Evolutionary conservation across 2,888 invertebrate genomes (phyloP).

Genomic region (Temnothorax rugatulus): DNA sequence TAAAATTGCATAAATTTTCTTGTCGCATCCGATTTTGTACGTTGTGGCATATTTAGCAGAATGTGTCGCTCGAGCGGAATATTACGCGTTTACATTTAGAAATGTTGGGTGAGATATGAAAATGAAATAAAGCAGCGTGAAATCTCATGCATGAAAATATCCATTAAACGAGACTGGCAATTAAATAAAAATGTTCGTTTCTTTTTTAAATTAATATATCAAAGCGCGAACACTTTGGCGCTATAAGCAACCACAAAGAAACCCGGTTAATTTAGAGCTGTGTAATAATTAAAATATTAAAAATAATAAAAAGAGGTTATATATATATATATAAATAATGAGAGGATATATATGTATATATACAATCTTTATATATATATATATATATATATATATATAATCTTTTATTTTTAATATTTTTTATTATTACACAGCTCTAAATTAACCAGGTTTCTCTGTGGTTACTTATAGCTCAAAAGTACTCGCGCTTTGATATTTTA

Average conservation of each 20-base stretch:
- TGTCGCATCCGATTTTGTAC: background rate
- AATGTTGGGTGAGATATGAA: slow-evolving; percentile 8
- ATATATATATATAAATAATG: too few relatives aligned
- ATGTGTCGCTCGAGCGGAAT: background rate
- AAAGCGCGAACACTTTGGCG: background rate
- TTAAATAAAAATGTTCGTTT: slow-evolving; percentile 12
- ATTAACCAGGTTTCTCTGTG: too few relatives aligned
- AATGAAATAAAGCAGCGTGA: slow-evolving; percentile 18
- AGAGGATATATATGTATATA: too few relatives aligned
- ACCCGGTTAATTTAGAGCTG: background rate
- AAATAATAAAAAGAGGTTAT: background rate
- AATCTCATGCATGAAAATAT: slow-evolving; percentile 27
- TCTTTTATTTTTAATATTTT: too few relatives aligned
- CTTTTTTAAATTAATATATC: slow-evolving; percentile 3
- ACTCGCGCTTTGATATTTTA: too few relatives aligned
- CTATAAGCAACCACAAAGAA: background rate
- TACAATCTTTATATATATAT: too few relatives aligned
- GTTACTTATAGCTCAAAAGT: too few relatives aligned
- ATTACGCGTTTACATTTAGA: slow-evolving; percentile 23
- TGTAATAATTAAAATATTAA: slow-evolving; percentile 4
- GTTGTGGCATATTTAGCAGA: slow-evolving; percentile 17
- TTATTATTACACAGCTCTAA: too few relatives aligned
- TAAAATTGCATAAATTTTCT: slow-evolving; percentile 21
- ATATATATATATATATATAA: too few relatives aligned
- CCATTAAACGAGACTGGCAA: slow-evolving; percentile 16